Conservation (phyloP, 2,888 invertebrate genomes). For the Apodemia mormo region DNA sequence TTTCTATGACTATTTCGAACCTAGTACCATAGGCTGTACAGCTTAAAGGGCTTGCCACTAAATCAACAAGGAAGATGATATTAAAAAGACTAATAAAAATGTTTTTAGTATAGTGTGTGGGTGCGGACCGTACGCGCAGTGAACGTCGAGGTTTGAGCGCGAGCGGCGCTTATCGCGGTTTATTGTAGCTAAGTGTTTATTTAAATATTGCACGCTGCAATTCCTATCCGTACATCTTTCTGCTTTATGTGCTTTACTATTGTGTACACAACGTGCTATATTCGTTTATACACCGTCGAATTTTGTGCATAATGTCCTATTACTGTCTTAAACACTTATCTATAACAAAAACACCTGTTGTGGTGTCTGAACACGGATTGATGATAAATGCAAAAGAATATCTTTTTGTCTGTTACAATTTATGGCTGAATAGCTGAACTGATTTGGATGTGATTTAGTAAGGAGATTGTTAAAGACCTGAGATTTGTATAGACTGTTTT, state of each 20-base stretch:
- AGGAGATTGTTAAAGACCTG: too few species aligned
- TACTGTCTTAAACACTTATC: neutral
- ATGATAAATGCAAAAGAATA: too few species aligned
- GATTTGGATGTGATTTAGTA: too few species aligned
- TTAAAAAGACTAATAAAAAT: too few species aligned
- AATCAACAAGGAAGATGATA: too few species aligned
- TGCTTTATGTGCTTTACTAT: slow-evolving; percentile 35
- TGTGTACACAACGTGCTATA: neutral
- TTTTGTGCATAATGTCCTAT: neutral
- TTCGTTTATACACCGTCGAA: neutral
- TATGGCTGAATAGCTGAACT: too few species aligned
- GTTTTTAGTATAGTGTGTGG: too few species aligned
- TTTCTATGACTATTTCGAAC: too few species aligned
- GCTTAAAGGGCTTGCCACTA: too few species aligned
- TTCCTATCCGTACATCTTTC: slow-evolving; percentile 49
- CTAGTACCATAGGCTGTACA: too few species aligned
- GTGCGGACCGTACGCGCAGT: slow-evolving; percentile 26
- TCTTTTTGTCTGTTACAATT: too few species aligned
- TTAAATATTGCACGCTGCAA: slow-evolving; percentile 52
- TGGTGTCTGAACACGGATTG: neutral
- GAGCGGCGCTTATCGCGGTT: slow-evolving; percentile 58
- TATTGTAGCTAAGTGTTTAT: slow-evolving; percentile 74
- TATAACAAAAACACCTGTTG: neutral
- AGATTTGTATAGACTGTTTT: too few species aligned
- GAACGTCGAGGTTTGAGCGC: slow-evolving; percentile 48